Evolutionary conservation across 1,140 invertebrate genomes (phyloP).

Genomic region (Drosophila teissieri): DNA sequence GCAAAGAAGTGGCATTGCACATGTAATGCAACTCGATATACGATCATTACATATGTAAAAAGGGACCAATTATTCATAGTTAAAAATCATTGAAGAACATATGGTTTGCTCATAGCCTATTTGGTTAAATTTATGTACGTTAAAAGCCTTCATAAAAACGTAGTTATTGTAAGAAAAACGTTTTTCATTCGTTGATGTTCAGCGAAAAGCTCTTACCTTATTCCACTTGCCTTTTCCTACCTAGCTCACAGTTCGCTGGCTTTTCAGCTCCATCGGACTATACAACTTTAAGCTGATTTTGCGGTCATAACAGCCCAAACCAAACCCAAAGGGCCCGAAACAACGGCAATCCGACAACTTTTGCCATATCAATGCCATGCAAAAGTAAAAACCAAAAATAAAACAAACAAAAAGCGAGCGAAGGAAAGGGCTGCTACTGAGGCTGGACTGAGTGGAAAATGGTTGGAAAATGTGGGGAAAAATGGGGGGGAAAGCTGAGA

Average conservation of each 20-base stretch:
- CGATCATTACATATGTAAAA: too few relatives aligned
- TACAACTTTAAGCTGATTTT: conserved; percentile 53
- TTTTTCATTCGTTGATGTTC: background rate
- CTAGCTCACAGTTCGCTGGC: conserved; percentile 20
- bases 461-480: conserved; percentile 15
- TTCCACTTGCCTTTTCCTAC: background rate
- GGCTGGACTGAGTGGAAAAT: conserved; percentile 2
- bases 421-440: conserved; percentile 10
- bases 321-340: conserved; percentile 18
- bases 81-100: too few relatives aligned
- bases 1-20: too few relatives aligned
- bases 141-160: background rate
- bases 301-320: conserved; percentile 41
- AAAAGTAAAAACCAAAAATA: conserved; percentile 28
- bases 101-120: too few relatives aligned
- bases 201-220: background rate
- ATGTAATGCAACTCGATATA: background rate
- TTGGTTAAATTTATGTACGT: background rate
- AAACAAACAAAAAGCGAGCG: conserved; percentile 5
- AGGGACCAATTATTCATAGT: background rate
- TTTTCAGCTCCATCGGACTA: conserved; percentile 33
- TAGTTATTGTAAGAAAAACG: too few relatives aligned
- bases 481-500: conserved; percentile 4
- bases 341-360: conserved; percentile 52
- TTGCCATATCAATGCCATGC: conserved; percentile 61